Evolutionary conservation across 2,888 invertebrate genomes (phyloP), one percentile per base, ranked within the genome.

Genomic region (Tinea semifulvella): DNA sequence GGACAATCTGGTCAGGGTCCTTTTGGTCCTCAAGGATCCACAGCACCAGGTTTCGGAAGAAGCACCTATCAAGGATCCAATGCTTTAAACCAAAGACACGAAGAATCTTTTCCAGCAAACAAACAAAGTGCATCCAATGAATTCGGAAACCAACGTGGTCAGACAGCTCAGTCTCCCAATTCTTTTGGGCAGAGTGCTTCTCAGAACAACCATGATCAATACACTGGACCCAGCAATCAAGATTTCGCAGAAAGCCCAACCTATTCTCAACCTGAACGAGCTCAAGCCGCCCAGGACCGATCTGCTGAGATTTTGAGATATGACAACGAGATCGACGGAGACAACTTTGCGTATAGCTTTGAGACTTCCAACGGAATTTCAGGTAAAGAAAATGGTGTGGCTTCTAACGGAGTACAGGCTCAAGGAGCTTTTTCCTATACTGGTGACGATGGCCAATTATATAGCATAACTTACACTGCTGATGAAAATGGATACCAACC

Each of bases 341-440:
- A 77, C 40, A 64, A 61, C 5, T 80, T 68, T 51, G 53, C 68
- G 0, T 80, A 76, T 52, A 70, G 63, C 44, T 80, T 70, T 28
- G 79, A 80, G 54, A 79, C 80, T 2, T 76, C 79, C 0, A 80
- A 80, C 44, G 79, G 80, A 2, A 79, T 80, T 49, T 60, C 71
- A 46, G 77, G 74, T 57, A 79, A 77, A 49, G 79, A 77, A 49
- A 65, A 71, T 10, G 80, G 80, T 43, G 65, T 69, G 0, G 79
- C 79, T 19, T 71, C 73, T 0, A 68, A 75, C 45, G 80, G 80
- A 42, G 77, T 79, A 0, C 69, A 63, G 31, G 79, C 77, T 36
- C 71, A 80, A 47, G 80, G 80, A 42, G 72, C 56, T 17, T 80
- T 61, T 45, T 61, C 77, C 3, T 80, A 79, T 49, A 75, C 70